Conservation (phyloP, 2,888 invertebrate genomes). For the Hypomecis punctinalis region DNA sequence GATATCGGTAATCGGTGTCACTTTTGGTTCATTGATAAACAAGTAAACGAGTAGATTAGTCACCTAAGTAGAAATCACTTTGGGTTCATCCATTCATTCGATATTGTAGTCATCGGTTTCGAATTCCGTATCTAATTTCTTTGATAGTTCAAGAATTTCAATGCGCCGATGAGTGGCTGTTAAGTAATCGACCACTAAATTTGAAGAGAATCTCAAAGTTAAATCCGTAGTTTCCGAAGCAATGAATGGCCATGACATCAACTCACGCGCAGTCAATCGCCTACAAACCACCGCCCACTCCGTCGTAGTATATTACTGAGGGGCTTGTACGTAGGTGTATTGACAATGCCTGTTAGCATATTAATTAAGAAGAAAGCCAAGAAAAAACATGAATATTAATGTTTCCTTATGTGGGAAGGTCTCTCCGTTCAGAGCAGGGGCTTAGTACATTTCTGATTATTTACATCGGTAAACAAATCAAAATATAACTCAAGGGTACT, state of each 20-base stretch:
- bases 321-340: slow-evolving; percentile 71
- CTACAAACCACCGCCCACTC: slow-evolving; percentile 66
- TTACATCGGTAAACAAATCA: not conserved
- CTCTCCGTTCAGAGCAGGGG: slow-evolving; percentile 32
- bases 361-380: slow-evolving; percentile 82
- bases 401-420: slow-evolving; percentile 56
- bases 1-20: slow-evolving; percentile 20
- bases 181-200: slow-evolving; percentile 31
- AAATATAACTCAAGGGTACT: no score
- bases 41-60: slow-evolving; percentile 33
- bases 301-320: slow-evolving; percentile 56
- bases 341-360: slow-evolving; percentile 82
- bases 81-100: slow-evolving; percentile 21
- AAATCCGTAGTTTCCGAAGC: slow-evolving; percentile 49
- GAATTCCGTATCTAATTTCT: slow-evolving; percentile 18
- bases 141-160: slow-evolving; percentile 21
- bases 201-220: slow-evolving; percentile 36
- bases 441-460: slow-evolving; percentile 24
- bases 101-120: slow-evolving; percentile 10
- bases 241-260: slow-evolving; percentile 72
- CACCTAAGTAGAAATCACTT: slow-evolving; percentile 29
- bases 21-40: slow-evolving; percentile 23
- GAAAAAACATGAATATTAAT: slow-evolving; percentile 76
- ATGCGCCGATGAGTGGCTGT: slow-evolving; percentile 17
- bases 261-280: slow-evolving; percentile 67